Evolutionary conservation across 2,888 invertebrate species (phyloP), one percentile per base, ranked within the genome.

Genomic region (Philaethria dido): DNA sequence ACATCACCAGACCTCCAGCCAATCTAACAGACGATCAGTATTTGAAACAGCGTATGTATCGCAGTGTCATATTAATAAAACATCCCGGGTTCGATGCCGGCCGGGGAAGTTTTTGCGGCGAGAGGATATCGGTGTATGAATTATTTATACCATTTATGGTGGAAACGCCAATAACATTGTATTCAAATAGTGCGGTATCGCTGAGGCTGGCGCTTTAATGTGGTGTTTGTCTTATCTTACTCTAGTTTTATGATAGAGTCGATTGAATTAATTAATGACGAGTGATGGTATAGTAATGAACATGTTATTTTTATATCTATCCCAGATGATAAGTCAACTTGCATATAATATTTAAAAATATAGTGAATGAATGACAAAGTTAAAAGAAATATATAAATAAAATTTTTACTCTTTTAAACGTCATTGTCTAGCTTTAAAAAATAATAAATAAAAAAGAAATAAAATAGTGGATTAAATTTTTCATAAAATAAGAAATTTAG

Each of bases 91-190:
- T 70, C 70, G 74, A 71, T 61, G 73, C 72, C 74, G 74, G 71
- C 73, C 69, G 71, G 71, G 73, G 72, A 70, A 74, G 67, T 76
- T 75, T 71, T 74, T 74, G 74, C 74, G 72, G 68, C 67, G 69
- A 69, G 72, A 69, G 73, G 68, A 71, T 71, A 72, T 70, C 66
- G 68, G 68, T 57, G 55, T 69, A 78, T 79, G 78, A 74, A 79
- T 80, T 78, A 80, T 79, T 74, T 75, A 80, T 77, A 73, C 73
- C 76, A 75, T 76, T 75, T 75, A 79, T 77, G 71, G 70, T 65
- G 69, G 65, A 75, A 72, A 75, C 73, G 72, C 73, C 75, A 77
- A 75, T 75, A 79, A 76, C 79, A 79, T 79, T 79, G 79, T 79
- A 79, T 79, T 79, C 79, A 78, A 79, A 79, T 79, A 68, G 64